Evolutionary conservation across 2,888 invertebrate species (phyloP).

Genomic region (Venustoraphidia nigricollis): DNA sequence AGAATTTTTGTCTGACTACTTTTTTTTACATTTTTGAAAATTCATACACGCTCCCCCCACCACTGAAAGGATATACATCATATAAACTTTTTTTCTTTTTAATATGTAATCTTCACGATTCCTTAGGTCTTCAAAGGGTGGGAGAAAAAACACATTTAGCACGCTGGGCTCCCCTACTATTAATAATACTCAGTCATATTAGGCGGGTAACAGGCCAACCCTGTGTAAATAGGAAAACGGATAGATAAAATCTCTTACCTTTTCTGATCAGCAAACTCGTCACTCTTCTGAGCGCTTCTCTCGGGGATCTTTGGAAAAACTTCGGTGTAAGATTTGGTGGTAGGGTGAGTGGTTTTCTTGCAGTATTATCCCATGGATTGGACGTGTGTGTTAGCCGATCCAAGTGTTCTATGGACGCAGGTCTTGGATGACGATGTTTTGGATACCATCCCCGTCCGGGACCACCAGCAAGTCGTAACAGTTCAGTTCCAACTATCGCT

Average conservation of each 20-base stretch:
- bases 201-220: no score
- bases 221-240: neutral
- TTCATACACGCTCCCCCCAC: no score
- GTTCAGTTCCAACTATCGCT: conserved; percentile 57
- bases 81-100: no score
- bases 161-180: no score
- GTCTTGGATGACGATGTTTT: conserved; percentile 53
- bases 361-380: conserved; percentile 37
- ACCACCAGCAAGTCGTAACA: conserved; percentile 61
- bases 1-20: no score
- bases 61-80: no score
- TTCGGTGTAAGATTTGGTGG: conserved; percentile 80
- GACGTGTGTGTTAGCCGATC: conserved; percentile 47
- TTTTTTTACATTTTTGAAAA: no score
- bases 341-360: conserved; percentile 68
- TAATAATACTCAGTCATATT: no score
- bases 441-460: conserved; percentile 79
- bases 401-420: conserved; percentile 73
- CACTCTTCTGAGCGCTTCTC: conserved; percentile 73
- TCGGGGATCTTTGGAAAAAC: conserved; percentile 77
- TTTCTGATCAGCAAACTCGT: conserved; percentile 78
- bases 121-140: no score
- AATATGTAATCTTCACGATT: no score
- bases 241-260: conserved; percentile 35
- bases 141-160: no score